Base-by-base conservation (phyloP, 2,113 vertebrate genomes). In the Panurus biarmicus region DNA sequence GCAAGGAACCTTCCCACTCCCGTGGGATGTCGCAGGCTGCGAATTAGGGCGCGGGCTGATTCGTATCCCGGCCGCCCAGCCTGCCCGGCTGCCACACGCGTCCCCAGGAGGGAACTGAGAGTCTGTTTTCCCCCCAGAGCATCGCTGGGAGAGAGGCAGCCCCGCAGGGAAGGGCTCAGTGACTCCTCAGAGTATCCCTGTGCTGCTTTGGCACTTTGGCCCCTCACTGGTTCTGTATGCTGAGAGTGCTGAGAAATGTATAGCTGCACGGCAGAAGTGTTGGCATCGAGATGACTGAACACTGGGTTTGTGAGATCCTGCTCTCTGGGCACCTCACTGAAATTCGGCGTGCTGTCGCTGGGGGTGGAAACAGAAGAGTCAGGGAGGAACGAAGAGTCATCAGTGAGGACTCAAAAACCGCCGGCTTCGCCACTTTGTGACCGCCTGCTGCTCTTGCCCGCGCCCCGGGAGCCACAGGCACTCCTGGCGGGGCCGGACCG, bases 61-160 rank as follows among this genome's bases (percentile, higher is more conserved):
- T 14, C 15, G 40, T 26, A 3, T 5, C 24, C 16, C 15, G 2
- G 1, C 26, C 8, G 12, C 42, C 22, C 44, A 6, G 84, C 5
- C 7, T 2, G 10, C 62, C 17, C 6, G 1, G 25, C 65, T 17
- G 24, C 26, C 6, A 0, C 5, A 16, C 10, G 11, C 12, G 7
- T 7, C 31, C 51, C 74, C 31, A 2, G 6, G 12, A 20, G 31
- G 8, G 4, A 28, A 4, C 11, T 1, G 33, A 31, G 48, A 54
- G 24, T 40, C 72, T 6, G 10, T 8, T 3, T 10, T 33, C 1
- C 10, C 40, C 48, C n/a, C 42, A 7, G 26, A 57, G 57, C 48
- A 62, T 2, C 2, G 1, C 48, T 6, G 58, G 14, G 18, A 62
- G 22, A 42, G 64, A n/a, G 14, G 26, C 35, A 70, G 51, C 10